A percentile compares a stretch with the other conserved stretches of the same genome.
phyloP scores from a whole-genome alignment of 2,888 invertebrate genomes.

The Microctonus brassicae region DNA sequence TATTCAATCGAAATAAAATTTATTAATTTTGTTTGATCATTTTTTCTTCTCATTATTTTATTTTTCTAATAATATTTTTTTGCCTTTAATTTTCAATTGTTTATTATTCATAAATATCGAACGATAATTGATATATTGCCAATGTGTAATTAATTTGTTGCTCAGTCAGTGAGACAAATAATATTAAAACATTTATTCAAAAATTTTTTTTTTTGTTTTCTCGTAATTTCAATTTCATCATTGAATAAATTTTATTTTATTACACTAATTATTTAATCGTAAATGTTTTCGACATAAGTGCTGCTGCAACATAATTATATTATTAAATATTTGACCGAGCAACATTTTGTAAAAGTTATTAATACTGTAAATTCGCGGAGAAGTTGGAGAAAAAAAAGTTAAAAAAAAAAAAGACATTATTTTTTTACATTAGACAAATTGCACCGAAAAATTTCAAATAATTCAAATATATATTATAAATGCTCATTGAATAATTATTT shows the following conservation, averaged over 20 bases:
- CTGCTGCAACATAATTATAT: background rate
- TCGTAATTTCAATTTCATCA: background rate
- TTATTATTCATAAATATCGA: no score
- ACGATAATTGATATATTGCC: no score
- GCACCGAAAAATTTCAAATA: background rate
- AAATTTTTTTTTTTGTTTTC: background rate
- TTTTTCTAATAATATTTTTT: no score
- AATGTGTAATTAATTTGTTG: background rate
- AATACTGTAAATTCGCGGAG: conserved; percentile 7
- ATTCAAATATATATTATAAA: background rate
- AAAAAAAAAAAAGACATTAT: background rate
- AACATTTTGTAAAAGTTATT: background rate
- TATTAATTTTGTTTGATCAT: no score
- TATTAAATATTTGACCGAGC: background rate
- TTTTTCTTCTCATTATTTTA: background rate
- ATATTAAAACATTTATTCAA: background rate
- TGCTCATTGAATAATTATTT: conserved; percentile 4
- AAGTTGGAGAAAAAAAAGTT: no score
- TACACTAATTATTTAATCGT: background rate
- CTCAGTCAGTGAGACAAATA: background rate
- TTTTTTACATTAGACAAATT: background rate
- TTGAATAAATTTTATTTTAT: background rate
- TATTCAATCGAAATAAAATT: no score
- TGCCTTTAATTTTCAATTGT: no score
- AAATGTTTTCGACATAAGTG: background rate